These are phyloP conservation scores for Holcopasites calliopsidis DNA, from an alignment of 1,140 invertebrate species.

Conservation along the genomic window DNA sequence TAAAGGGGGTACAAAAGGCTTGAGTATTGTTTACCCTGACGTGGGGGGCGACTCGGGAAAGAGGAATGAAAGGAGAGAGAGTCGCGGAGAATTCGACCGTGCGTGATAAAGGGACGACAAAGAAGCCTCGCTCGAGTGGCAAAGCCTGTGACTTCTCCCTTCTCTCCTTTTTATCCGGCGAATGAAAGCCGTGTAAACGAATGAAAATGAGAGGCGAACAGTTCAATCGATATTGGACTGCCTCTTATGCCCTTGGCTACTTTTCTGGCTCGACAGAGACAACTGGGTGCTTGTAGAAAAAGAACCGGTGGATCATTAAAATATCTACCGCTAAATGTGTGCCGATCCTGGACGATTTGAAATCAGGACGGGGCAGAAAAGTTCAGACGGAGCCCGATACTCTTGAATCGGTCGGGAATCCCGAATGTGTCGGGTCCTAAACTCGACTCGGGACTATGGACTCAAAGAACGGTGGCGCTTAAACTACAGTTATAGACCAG, in stretches of 20 bases:
- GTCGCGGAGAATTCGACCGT: constrained; percentile 50
- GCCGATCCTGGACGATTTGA: too few relatives aligned
- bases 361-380: too few relatives aligned
- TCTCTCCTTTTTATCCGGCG: constrained; percentile 20
- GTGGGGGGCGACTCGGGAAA: background rate
- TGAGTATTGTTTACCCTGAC: constrained; percentile 58
- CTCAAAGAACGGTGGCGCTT: too few relatives aligned
- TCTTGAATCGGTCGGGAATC: too few relatives aligned
- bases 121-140: constrained; percentile 33
- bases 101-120: constrained; percentile 60
- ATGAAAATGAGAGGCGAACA: constrained; percentile 48
- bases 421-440: too few relatives aligned
- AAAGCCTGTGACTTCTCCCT: constrained; percentile 23
- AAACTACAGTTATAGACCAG: too few relatives aligned
- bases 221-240: constrained; percentile 18
- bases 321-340: too few relatives aligned
- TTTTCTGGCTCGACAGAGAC: background rate
- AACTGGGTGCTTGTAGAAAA: too few relatives aligned
- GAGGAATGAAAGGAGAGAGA: constrained; percentile 23
- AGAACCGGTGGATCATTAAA: too few relatives aligned
- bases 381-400: too few relatives aligned
- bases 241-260: background rate
- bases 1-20: constrained; percentile 43
- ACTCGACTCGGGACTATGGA: too few relatives aligned
- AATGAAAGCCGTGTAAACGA: constrained; percentile 37